Conservation (phyloP, 1,140 invertebrate species). For the Eufriesea mexicana region DNA sequence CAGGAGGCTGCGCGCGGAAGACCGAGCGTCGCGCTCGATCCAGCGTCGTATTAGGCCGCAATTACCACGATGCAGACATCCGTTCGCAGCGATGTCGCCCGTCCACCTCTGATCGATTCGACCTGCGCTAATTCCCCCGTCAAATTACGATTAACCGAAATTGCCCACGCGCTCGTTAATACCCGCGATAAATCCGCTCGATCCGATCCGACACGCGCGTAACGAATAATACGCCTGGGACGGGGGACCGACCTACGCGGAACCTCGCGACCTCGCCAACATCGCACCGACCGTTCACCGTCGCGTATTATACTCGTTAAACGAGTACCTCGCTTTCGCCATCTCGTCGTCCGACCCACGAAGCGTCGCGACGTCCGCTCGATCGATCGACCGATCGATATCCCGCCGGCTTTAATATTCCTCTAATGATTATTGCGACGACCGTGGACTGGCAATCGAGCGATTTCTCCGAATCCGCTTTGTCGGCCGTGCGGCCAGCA, state of each 20-base stretch:
- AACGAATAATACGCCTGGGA: no score
- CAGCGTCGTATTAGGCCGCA: not conserved
- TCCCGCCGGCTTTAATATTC: slow-evolving; percentile 22
- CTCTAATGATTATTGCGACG: slow-evolving; percentile 17
- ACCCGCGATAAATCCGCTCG: not conserved
- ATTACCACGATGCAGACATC: not conserved
- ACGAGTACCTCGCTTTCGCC: no score
- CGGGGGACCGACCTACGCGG: no score
- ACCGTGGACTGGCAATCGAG: not conserved
- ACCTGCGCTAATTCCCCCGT: not conserved
- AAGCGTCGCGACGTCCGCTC: not conserved
- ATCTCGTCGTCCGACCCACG: not conserved
- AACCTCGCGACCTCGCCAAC: no score
- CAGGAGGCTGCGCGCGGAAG: not conserved
- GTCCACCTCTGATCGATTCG: not conserved
- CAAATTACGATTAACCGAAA: not conserved
- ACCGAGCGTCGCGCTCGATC: not conserved
- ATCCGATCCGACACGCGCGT: no score
- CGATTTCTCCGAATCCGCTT: slow-evolving; percentile 39
- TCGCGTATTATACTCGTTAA: no score
- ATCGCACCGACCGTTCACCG: no score
- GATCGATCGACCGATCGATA: not conserved
- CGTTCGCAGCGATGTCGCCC: not conserved
- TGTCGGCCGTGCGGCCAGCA: slow-evolving; percentile 19
- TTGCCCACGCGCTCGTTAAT: not conserved